These are phyloP conservation scores for Psophia crepitans DNA, from an alignment of 2,113 vertebrate species.

Conservation along the genomic window DNA sequence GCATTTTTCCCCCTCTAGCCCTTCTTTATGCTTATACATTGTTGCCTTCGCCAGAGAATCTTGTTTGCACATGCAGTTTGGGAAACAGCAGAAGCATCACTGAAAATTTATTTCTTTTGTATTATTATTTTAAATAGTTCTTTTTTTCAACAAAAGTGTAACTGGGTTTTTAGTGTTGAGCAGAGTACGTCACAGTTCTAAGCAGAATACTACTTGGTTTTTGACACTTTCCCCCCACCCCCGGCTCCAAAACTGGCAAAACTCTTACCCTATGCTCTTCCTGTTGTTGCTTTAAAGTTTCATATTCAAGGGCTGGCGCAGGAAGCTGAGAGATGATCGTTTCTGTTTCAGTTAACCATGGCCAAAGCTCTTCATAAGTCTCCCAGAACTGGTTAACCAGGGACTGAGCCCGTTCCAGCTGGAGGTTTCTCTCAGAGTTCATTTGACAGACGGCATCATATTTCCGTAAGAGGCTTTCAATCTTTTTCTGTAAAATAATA, in stretches of 20 bases:
- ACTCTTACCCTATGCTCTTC: slow-evolving; percentile 92
- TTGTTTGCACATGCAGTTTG: background rate
- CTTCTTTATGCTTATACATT: background rate
- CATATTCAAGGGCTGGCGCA: slow-evolving; percentile 89
- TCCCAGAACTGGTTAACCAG: slow-evolving; percentile 96
- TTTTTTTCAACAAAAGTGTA: background rate
- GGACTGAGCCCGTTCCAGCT: slow-evolving; percentile 92
- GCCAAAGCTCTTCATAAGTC: slow-evolving; percentile 95
- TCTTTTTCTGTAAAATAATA: slow-evolving; percentile 78
- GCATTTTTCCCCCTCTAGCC: background rate
- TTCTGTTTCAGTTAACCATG: slow-evolving; percentile 90
- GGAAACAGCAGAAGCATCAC: background rate
- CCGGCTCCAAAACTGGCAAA: background rate
- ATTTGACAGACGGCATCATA: slow-evolving; percentile 87
- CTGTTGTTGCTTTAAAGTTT: slow-evolving; percentile 91
- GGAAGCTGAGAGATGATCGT: slow-evolving; percentile 85
- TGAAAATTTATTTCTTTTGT: background rate
- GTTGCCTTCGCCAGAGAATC: background rate
- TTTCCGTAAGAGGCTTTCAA: slow-evolving; percentile 82
- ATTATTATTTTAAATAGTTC: background rate
- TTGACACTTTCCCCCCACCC: background rate
- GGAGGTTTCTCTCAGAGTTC: slow-evolving; percentile 94
- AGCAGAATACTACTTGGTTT: background rate
- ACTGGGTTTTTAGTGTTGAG: background rate
- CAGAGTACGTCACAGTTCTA: background rate